Conservation (phyloP, 1,140 invertebrate genomes). For the Heliconius eleuchia region DNA sequence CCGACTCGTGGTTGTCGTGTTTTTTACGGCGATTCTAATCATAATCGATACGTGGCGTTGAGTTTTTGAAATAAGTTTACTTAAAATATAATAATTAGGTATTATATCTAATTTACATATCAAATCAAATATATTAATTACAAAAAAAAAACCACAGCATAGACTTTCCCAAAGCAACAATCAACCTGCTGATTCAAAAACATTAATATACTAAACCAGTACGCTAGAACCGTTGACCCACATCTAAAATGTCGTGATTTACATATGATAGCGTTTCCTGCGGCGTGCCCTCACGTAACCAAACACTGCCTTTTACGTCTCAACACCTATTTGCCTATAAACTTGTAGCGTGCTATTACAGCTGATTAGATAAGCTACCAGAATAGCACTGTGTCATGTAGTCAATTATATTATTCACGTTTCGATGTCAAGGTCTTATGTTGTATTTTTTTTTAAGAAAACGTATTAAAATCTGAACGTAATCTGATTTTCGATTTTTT, state of each 20-base stretch:
- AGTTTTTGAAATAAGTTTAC: too few relatives aligned
- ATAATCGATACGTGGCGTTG: too few relatives aligned
- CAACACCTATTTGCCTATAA: not conserved
- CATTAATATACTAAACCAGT: slow-evolving; percentile 13
- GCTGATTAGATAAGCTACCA: too few relatives aligned
- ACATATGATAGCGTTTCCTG: slow-evolving; percentile 29
- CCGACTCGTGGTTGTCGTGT: too few relatives aligned
- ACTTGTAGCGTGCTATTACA: too few relatives aligned
- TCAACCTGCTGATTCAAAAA: not conserved
- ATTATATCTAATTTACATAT: too few relatives aligned
- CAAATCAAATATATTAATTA: too few relatives aligned
- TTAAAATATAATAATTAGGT: too few relatives aligned
- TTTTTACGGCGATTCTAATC: too few relatives aligned
- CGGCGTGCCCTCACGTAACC: slow-evolving; percentile 24
- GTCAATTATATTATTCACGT: not conserved
- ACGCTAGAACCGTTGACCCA: slow-evolving; percentile 26
- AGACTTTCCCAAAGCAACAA: not conserved
- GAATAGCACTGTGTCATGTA: not conserved
- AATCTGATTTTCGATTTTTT: too few relatives aligned
- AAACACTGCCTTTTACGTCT: not conserved
- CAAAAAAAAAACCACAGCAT: too few relatives aligned
- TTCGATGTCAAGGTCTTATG: not conserved
- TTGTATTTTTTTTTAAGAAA: not conserved
- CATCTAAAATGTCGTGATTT: slow-evolving; percentile 27
- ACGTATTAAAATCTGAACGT: too few relatives aligned